Percentiles rank a stretch among this genome's conserved stretches.
Evolutionary conservation across 1,140 invertebrate species (phyloP).

Genomic region (Helicoverpa zea): DNA sequence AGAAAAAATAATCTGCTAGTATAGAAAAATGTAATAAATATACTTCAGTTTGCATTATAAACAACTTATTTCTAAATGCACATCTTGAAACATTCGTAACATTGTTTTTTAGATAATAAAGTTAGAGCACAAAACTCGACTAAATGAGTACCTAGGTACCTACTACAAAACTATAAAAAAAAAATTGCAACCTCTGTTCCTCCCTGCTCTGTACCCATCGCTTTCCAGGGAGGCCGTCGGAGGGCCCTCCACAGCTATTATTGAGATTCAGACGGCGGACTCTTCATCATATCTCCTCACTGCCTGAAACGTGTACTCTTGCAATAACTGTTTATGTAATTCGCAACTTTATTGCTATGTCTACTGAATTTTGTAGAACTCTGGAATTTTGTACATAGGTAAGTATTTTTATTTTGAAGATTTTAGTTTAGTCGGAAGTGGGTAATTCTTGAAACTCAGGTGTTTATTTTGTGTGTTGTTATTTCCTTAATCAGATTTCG

Average conservation of each 20-base stretch:
- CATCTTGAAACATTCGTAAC: too few species aligned
- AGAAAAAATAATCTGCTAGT: too few species aligned
- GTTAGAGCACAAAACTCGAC: too few species aligned
- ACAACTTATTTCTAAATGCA: too few species aligned
- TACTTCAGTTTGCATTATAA: too few species aligned
- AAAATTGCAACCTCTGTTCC: constrained; percentile 50
- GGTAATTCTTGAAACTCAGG: too few species aligned
- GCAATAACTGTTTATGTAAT: constrained; percentile 53
- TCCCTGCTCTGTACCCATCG: constrained; percentile 60
- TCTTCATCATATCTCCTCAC: constrained; percentile 72
- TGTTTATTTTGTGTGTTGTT: too few species aligned
- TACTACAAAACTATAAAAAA: neutral
- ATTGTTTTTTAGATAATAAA: too few species aligned
- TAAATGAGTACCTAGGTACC: too few species aligned
- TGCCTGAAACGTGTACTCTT: constrained; percentile 47
- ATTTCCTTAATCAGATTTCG: too few species aligned
- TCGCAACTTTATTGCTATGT: constrained; percentile 24
- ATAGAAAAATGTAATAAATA: too few species aligned
- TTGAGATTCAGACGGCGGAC: constrained; percentile 81
- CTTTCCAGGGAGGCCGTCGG: constrained; percentile 68
- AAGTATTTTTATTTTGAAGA: neutral
- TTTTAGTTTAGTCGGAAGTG: neutral
- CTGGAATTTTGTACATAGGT: too few species aligned
- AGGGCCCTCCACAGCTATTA: constrained; percentile 79
- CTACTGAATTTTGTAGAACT: neutral